Percentiles rank a stretch among this genome's conserved stretches.
These are phyloP conservation scores for Cuniculus paca DNA, from an alignment of 2,797 vertebrate genomes.

Conservation along the genomic window DNA sequence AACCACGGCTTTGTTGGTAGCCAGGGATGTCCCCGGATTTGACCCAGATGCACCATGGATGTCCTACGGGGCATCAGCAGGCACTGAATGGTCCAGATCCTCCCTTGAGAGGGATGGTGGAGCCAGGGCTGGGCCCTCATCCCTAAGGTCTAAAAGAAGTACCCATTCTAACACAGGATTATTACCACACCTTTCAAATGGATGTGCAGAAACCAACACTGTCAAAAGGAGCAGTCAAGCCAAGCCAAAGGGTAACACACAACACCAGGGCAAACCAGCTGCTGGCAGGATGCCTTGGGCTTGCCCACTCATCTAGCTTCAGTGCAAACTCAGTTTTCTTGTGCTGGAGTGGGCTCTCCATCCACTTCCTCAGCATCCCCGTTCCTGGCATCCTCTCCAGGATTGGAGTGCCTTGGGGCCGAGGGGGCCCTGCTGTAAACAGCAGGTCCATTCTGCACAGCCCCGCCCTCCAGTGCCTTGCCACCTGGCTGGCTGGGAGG, in stretches of 20 bases:
- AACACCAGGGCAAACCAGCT: constrained; percentile 61
- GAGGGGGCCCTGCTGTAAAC: not conserved
- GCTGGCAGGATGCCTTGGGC: not conserved
- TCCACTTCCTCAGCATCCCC: not conserved
- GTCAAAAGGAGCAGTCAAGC: constrained; percentile 61
- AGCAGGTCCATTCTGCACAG: constrained; percentile 1
- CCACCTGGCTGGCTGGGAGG: accelerated
- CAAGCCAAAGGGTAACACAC: constrained; percentile 64
- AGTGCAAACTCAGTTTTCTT: constrained; percentile 54
- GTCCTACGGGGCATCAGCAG: not conserved
- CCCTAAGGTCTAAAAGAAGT: not conserved
- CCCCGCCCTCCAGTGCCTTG: not conserved
- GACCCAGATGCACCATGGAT: not conserved
- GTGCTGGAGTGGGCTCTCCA: accelerated
- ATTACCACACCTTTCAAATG: constrained; percentile 21
- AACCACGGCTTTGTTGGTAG: not conserved
- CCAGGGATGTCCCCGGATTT: not conserved
- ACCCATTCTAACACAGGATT: not conserved
- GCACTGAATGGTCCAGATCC: constrained; percentile 62
- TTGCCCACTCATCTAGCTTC: constrained; percentile 52
- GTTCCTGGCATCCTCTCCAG: not conserved
- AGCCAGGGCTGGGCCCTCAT: not conserved
- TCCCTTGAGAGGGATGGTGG: not conserved
- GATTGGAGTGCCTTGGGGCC: accelerated
- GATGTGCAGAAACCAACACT: constrained; percentile 65